These are phyloP conservation scores for Nesoenas mayeri DNA, from an alignment of 2,113 vertebrate genomes.

Conservation along the genomic window DNA sequence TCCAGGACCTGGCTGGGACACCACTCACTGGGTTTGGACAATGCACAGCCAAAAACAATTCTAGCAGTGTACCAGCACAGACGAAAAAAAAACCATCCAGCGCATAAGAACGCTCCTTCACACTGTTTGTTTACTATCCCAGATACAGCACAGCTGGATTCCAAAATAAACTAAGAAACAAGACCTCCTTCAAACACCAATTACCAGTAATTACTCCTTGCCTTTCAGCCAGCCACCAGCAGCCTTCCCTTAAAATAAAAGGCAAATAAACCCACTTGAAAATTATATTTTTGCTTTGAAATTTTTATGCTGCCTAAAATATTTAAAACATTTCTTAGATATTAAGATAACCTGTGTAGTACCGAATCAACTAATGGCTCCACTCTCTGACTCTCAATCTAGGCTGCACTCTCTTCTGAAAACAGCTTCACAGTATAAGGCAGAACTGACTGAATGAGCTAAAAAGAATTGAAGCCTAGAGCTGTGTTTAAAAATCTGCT, in stretches of 20 bases:
- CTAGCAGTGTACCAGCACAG: background rate
- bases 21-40: background rate
- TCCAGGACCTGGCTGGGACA: fast-evolving
- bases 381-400: background rate
- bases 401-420: background rate
- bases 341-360: background rate
- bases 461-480: conserved; percentile 49
- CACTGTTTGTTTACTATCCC: background rate
- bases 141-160: background rate
- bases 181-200: background rate
- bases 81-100: background rate
- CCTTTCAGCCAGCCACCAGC: background rate
- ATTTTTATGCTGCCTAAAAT: background rate
- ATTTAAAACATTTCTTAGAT: background rate
- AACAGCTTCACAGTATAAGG: conserved; percentile 28
- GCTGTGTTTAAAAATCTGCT: conserved; percentile 60
- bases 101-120: background rate
- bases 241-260: background rate
- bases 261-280: background rate
- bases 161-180: background rate
- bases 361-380: background rate
- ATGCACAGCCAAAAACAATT: background rate
- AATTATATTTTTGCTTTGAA: background rate
- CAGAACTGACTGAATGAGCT: conserved; percentile 38
- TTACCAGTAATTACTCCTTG: background rate